Evolutionary conservation across 1,140 invertebrate species (phyloP).

Genomic region (Eupristina koningsbergeri): DNA sequence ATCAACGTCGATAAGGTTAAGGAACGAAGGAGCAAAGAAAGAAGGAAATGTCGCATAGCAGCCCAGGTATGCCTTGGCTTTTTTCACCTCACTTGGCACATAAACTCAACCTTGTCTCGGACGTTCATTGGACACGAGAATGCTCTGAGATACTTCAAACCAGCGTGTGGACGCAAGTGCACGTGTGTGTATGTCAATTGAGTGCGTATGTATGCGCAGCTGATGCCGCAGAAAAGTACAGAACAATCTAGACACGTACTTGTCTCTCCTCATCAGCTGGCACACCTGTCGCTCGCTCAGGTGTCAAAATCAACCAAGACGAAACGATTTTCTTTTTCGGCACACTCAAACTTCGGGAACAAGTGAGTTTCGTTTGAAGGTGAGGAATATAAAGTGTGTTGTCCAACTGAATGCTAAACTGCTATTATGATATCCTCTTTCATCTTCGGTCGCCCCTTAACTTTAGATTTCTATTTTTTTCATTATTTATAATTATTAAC

Average conservation of each 20-base stretch:
- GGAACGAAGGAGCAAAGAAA: background rate
- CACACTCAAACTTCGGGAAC: background rate
- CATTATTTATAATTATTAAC: no score
- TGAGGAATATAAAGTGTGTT: background rate
- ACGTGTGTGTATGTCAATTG: background rate
- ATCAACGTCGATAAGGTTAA: background rate
- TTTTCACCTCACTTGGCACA: slow-evolving; percentile 33
- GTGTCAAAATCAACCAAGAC: background rate
- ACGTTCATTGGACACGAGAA: no score
- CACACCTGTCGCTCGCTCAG: slow-evolving; percentile 36
- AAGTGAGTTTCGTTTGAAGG: background rate
- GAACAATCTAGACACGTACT: background rate
- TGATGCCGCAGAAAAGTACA: slow-evolving; percentile 24
- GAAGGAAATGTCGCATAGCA: background rate
- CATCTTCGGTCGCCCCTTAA: no score
- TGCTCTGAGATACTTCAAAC: no score
- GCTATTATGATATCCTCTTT: background rate
- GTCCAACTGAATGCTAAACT: background rate
- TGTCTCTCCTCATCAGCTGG: slow-evolving; percentile 32
- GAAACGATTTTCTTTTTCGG: slow-evolving; percentile 4
- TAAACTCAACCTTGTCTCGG: slow-evolving; percentile 39
- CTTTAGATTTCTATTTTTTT: no score
- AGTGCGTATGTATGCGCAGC: slow-evolving; percentile 11
- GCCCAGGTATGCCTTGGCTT: slow-evolving; percentile 15
- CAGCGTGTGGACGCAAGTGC: background rate